Evolutionary conservation across 2,888 invertebrate species (phyloP), one percentile per base, ranked within the genome.

Genomic region (Stenodema calcarata): DNA sequence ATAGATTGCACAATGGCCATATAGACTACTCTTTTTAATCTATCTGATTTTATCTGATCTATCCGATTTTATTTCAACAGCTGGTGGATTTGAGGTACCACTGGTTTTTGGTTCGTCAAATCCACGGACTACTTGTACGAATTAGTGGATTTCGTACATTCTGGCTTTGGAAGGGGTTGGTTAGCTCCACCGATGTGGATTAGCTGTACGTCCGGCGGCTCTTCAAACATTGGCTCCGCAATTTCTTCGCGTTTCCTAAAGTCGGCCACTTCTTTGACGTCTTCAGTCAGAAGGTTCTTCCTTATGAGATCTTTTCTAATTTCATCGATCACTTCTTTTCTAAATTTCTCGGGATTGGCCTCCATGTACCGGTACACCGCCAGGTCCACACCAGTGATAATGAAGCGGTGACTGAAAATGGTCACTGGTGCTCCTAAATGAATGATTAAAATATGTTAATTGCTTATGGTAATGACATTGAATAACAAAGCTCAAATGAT

Each of bases 341-440:
- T 93, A 91, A 96, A 96, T 91, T 95, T 95, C 12, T 94, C 94
- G 0, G 93, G 93, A 91, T 95, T 95, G 41, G 94, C 93, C 89
- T 93, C 92, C 93, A 95, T 94, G 90, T 95, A 95, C n/a, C 94
- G 93, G 90, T 95, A 95, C 41, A 97, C 96, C 90, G 93, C 95
- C 41, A 94, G 92, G 91, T 96, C 96, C 84, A 95, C 95, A 0
- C 95, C 95, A 44, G 93, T 94, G 89, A 97, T 95, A 89, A 93
- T 92, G 91, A 97, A 97, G 62, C 95, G 93, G 91, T 95, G 95
- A 88, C 94, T 93, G 91, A 94, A 95, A 1, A 96, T 93, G 0
- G 94, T 94, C 69, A 97, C 92, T 87, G 93, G 92, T 0, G 94
- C 94, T 9, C 93, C 93, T 93, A 90, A 0, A 89, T 88, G 70